These are phyloP conservation scores for Fissipunctia ypsillon DNA, from an alignment of 2,888 invertebrate species.

Conservation along the genomic window DNA sequence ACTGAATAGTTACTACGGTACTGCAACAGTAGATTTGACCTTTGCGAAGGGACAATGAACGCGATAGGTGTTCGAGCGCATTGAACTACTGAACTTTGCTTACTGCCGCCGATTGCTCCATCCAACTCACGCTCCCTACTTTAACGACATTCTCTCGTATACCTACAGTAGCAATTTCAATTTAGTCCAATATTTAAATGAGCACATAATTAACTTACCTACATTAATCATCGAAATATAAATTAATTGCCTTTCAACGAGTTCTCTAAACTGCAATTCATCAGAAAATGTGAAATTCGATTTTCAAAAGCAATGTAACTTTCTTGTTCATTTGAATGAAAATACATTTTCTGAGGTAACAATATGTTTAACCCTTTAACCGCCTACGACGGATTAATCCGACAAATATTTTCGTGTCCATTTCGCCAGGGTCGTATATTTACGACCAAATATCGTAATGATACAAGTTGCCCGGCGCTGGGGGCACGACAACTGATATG, in stretches of 20 bases:
- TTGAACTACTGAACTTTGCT: slow-evolving; percentile 87
- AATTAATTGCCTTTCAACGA: slow-evolving; percentile 46
- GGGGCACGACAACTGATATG: too few species aligned
- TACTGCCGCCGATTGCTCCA: slow-evolving; percentile 81
- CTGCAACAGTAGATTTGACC: slow-evolving; percentile 79
- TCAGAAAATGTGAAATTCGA: slow-evolving; percentile 31
- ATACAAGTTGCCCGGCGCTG: too few species aligned
- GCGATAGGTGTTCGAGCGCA: slow-evolving; percentile 80
- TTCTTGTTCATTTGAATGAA: slow-evolving; percentile 33
- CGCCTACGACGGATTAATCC: too few species aligned
- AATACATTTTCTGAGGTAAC: slow-evolving; percentile 43
- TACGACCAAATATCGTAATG: too few species aligned
- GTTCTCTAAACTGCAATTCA: slow-evolving; percentile 28
- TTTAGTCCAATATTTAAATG: slow-evolving; percentile 60
- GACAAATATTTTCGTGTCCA: too few species aligned
- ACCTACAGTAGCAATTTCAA: slow-evolving; percentile 67
- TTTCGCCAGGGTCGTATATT: too few species aligned
- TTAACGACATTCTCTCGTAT: slow-evolving; percentile 71
- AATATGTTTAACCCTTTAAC: too few species aligned
- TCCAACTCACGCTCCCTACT: slow-evolving; percentile 76
- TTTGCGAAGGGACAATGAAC: slow-evolving; percentile 84
- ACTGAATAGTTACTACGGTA: too few species aligned
- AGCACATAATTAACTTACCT: slow-evolving; percentile 37
- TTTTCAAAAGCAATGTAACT: slow-evolving; percentile 20
- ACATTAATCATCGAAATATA: slow-evolving; percentile 46